phyloP scores from a whole-genome alignment of 2,113 vertebrate species.

The Sula dactylatra region DNA sequence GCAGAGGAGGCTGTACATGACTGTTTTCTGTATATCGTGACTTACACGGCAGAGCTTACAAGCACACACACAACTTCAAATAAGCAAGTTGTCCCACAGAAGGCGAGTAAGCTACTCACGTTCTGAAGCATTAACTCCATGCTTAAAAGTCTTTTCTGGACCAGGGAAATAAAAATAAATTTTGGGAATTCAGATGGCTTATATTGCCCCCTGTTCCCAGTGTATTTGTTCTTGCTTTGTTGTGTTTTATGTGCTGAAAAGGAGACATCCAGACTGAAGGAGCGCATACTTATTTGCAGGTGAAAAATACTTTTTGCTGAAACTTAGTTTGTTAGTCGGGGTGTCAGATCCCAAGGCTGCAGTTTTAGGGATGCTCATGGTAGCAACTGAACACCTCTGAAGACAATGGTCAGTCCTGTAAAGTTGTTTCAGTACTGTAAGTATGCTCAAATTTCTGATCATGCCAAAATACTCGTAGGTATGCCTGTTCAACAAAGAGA shows the following conservation, averaged over 20 bases:
- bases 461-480: neutral
- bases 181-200: neutral
- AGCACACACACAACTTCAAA: neutral
- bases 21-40: neutral
- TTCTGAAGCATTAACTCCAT: neutral
- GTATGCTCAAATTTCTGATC: neutral
- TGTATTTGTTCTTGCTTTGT: neutral
- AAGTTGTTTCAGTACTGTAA: neutral
- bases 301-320: neutral
- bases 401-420: neutral
- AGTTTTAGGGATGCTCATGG: neutral
- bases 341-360: neutral
- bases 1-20: neutral
- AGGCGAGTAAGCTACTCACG: neutral
- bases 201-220: neutral
- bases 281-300: neutral
- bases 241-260: neutral
- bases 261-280: neutral
- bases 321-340: neutral
- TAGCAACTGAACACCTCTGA: neutral
- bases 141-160: neutral
- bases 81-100: neutral
- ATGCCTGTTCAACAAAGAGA: neutral
- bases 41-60: neutral
- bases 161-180: neutral